A percentile compares a stretch with the other conserved stretches of the same genome.
Evolutionary conservation across 1,140 invertebrate species (phyloP).

Genomic region (Diachasma alloeum): DNA sequence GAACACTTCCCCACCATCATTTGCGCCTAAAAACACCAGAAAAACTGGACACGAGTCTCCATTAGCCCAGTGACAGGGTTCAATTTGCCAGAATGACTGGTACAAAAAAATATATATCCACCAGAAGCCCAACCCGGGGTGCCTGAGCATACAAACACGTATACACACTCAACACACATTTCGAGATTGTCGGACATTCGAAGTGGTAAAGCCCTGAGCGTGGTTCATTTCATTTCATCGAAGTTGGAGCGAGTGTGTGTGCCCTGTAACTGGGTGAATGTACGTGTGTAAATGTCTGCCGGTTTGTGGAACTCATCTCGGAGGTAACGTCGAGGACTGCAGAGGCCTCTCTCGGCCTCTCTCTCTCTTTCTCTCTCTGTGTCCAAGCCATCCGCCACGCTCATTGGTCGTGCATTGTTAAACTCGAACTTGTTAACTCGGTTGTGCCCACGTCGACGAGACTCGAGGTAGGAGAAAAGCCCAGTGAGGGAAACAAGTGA

Average conservation of each 20-base stretch:
- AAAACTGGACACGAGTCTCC: background rate
- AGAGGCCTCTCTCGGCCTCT: background rate
- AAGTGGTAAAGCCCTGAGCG: background rate
- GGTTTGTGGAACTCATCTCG: constrained; percentile 10
- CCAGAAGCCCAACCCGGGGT: background rate
- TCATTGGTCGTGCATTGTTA: constrained; percentile 36
- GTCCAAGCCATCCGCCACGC: constrained; percentile 19
- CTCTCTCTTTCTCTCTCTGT: background rate
- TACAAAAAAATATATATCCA: background rate
- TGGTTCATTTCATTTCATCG: constrained; percentile 2
- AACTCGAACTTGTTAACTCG: constrained; percentile 38
- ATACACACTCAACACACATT: constrained; percentile 13
- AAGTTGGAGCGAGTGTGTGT: background rate
- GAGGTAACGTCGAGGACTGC: background rate
- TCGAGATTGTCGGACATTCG: constrained; percentile 6
- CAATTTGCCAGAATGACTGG: constrained; percentile 16
- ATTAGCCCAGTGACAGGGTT: constrained; percentile 15
- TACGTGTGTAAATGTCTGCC: background rate
- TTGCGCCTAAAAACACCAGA: background rate
- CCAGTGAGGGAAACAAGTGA: background rate
- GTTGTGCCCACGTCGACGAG: constrained; percentile 24
- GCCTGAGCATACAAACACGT: constrained; percentile 11
- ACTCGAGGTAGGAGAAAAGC: background rate
- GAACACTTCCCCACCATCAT: background rate
- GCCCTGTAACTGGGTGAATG: background rate